A percentile compares a stretch with the other conserved stretches of the same genome.
These are phyloP conservation scores for Hippocampus abdominalis DNA, from an alignment of 2,113 vertebrate species.

Conservation along the genomic window DNA sequence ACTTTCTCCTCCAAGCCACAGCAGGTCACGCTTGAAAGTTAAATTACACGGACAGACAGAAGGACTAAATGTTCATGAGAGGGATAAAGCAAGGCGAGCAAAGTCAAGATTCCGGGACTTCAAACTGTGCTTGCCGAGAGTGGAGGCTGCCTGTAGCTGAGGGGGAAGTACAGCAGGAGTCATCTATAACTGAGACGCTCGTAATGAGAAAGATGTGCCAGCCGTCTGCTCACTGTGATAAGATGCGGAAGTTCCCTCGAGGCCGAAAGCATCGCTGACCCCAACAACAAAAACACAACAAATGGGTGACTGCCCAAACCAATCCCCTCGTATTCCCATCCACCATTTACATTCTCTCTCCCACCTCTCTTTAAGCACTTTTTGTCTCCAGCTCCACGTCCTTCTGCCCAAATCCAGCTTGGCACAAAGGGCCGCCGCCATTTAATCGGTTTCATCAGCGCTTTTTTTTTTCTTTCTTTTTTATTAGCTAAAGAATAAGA, in stretches of 20 bases:
- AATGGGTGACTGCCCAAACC: conserved; percentile 65
- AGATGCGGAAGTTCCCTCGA: conserved; percentile 70
- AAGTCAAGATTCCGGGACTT: conserved; percentile 64
- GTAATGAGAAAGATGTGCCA: conserved; percentile 73
- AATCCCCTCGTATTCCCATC: conserved; percentile 20
- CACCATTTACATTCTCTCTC: conserved; percentile 14
- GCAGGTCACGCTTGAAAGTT: conserved; percentile 59
- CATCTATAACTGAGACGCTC: conserved; percentile 71
- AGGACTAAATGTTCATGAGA: conserved; percentile 68
- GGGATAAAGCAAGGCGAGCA: conserved; percentile 39
- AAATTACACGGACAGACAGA: conserved; percentile 66
- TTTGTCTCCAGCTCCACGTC: conserved; percentile 33
- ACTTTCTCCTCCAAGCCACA: conserved; percentile 60
- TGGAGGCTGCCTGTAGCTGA: conserved; percentile 63
- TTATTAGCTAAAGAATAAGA: conserved; percentile 73
- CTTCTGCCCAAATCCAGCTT: conserved; percentile 49
- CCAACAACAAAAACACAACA: conserved; percentile 71
- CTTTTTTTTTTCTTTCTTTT: conserved; percentile 63
- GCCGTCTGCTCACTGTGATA: conserved; percentile 73
- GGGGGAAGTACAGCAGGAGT: conserved; percentile 63
- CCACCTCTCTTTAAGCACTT: conserved; percentile 18
- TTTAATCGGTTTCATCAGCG: conserved; percentile 73
- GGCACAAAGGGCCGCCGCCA: conserved; percentile 54
- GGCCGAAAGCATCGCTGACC: conserved; percentile 67
- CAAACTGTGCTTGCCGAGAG: conserved; percentile 60